Evolutionary conservation across 2,113 vertebrate genomes (phyloP).

Genomic region (Pygoscelis antarcticus): DNA sequence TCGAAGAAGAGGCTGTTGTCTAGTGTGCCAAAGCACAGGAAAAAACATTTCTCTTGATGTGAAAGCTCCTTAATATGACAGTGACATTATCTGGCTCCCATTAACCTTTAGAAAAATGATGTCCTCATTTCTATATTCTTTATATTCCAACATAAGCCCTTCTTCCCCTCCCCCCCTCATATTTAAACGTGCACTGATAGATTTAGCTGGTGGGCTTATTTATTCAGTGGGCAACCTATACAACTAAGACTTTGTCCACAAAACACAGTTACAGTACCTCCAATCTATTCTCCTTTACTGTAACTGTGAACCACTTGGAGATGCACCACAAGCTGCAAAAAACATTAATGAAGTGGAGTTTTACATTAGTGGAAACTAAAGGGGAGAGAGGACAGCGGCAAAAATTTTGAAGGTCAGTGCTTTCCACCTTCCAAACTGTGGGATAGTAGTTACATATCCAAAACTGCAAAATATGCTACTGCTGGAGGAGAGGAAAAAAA

Average conservation of each 20-base stretch:
- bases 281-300: background rate
- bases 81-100: background rate
- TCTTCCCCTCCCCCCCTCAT: background rate
- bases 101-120: background rate
- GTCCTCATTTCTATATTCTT: background rate
- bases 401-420: background rate
- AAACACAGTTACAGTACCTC: background rate
- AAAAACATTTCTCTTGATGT: background rate
- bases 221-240: background rate
- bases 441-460: background rate
- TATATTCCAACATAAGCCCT: background rate
- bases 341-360: background rate
- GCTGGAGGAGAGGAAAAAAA: background rate
- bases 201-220: background rate
- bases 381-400: background rate
- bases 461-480: background rate
- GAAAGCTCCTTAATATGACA: background rate
- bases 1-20: background rate
- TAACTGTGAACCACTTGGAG: background rate
- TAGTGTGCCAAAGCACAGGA: background rate
- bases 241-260: background rate
- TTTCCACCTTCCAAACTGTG: background rate
- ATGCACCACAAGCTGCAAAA: background rate
- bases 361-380: background rate
- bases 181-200: background rate